Evolutionary conservation across 2,797 vertebrate genomes (phyloP).

Genomic region (Scolopax bukidnonensis): DNA sequence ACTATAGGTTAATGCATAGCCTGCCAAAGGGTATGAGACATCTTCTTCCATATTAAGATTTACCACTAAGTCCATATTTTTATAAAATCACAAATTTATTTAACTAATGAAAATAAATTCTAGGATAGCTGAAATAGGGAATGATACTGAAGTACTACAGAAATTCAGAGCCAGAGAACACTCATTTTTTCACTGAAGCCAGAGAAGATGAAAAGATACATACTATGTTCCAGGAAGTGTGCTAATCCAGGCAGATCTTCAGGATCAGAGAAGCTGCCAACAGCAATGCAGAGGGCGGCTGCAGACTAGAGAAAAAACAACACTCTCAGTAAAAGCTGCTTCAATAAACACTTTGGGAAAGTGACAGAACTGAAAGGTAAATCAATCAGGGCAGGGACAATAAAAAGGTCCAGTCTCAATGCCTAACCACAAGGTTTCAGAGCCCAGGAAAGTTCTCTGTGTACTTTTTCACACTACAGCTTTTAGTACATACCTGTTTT

Average conservation of each 20-base stretch:
- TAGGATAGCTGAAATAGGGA: not conserved
- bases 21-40: not conserved
- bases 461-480: not conserved
- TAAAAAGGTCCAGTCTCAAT: not conserved
- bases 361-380: not conserved
- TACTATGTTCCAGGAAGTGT: slow-evolving; percentile 98
- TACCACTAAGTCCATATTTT: not conserved
- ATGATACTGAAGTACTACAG: not conserved
- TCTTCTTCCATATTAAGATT: not conserved
- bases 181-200: not conserved
- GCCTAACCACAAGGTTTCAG: not conserved
- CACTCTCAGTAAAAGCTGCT: slow-evolving; percentile 49
- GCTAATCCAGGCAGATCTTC: slow-evolving; percentile 94
- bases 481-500: slow-evolving; percentile 86
- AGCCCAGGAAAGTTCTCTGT: not conserved
- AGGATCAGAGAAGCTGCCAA: slow-evolving; percentile 96
- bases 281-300: slow-evolving; percentile 91
- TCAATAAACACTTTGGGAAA: slow-evolving; percentile 28
- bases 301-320: slow-evolving; percentile 86
- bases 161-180: not conserved
- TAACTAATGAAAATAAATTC: not conserved
- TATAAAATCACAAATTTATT: not conserved
- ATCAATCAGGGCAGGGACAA: not conserved
- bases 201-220: slow-evolving; percentile 67
- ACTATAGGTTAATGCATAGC: not conserved